A percentile compares a stretch with the other conserved stretches of the same genome.
phyloP scores from a whole-genome alignment of 2,888 invertebrate species.

The Xanthorhoe spadicearia region DNA sequence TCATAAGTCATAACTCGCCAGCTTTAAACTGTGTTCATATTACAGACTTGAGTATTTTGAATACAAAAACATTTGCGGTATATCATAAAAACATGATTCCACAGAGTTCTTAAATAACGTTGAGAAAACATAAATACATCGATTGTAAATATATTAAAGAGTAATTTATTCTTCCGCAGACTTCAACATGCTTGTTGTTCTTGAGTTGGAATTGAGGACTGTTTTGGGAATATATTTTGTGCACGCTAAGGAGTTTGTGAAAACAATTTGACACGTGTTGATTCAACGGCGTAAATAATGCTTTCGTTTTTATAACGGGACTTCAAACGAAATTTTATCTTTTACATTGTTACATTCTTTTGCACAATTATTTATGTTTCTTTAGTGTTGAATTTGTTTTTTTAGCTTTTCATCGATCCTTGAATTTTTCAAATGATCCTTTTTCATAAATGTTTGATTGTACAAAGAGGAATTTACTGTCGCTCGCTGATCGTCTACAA shows the following conservation, averaged over 20 bases:
- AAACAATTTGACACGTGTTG: slow-evolving; percentile 22
- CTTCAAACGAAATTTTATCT: background rate
- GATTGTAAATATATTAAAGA: slow-evolving; percentile 11
- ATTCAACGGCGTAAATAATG: background rate
- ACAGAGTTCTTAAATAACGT: background rate
- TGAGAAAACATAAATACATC: slow-evolving; percentile 15
- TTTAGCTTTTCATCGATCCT: no score
- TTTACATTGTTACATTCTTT: no score
- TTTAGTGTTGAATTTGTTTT: no score
- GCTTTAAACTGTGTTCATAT: no score
- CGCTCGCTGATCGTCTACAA: no score
- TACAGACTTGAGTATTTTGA: no score
- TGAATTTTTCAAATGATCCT: no score
- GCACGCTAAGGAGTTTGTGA: slow-evolving; percentile 25
- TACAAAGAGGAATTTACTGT: no score
- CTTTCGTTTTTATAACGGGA: background rate
- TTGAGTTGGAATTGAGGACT: slow-evolving; percentile 32
- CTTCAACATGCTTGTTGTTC: slow-evolving; percentile 30
- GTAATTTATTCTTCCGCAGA: slow-evolving; percentile 11
- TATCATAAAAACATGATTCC: background rate
- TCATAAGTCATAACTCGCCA: no score
- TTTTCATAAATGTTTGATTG: no score
- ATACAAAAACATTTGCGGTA: background rate
- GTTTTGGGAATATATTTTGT: slow-evolving; percentile 30
- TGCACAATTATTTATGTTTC: no score